phyloP scores from a whole-genome alignment of 2,113 vertebrate species.

The Puma concolor region DNA sequence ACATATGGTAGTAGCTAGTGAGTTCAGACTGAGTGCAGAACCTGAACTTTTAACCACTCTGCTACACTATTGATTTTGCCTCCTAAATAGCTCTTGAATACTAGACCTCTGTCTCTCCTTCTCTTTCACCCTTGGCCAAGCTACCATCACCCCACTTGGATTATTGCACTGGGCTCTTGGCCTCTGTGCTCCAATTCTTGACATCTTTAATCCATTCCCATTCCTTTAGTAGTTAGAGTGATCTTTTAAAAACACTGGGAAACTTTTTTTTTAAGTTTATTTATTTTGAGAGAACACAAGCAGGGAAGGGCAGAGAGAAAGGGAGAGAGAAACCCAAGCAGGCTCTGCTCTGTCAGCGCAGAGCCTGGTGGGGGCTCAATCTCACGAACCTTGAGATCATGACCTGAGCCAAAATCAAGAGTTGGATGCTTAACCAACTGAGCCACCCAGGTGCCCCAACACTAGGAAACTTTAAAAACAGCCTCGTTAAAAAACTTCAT shows the following conservation, averaged over 20 bases:
- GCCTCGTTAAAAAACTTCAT: neutral
- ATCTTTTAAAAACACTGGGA: neutral
- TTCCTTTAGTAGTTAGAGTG: neutral
- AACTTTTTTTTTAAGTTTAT: too few relatives aligned
- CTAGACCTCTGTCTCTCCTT: neutral
- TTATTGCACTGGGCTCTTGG: neutral
- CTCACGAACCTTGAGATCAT: too few relatives aligned
- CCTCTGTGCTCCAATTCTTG: neutral
- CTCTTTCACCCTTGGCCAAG: neutral
- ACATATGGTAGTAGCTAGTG: fast-evolving
- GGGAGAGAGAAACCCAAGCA: too few relatives aligned
- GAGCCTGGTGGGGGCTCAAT: too few relatives aligned
- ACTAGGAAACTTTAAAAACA: neutral
- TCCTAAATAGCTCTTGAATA: neutral
- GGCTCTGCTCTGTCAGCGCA: too few relatives aligned
- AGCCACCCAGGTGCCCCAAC: too few relatives aligned
- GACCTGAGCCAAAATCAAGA: too few relatives aligned
- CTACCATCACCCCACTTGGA: neutral
- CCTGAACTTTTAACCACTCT: neutral
- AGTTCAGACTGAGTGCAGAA: neutral
- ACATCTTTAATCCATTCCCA: neutral
- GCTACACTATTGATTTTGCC: neutral
- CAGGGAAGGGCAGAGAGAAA: too few relatives aligned
- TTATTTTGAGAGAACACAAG: too few relatives aligned
- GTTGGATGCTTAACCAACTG: too few relatives aligned